phyloP scores from a whole-genome alignment of 2,797 vertebrate genomes.

The Zalophus californianus region DNA sequence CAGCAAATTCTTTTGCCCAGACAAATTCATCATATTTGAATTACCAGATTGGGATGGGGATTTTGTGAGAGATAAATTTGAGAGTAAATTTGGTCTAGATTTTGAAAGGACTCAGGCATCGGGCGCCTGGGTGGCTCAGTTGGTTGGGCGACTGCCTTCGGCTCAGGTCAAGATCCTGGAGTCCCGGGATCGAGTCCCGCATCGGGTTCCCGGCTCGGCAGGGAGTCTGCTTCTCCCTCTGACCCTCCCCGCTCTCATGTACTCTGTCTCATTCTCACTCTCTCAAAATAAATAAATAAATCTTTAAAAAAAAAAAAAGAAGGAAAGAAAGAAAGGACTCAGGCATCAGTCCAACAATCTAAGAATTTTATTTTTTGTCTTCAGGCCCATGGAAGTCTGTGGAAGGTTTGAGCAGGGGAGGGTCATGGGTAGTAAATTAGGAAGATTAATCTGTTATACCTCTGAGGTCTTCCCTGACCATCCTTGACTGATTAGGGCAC shows the following conservation, averaged over 20 bases:
- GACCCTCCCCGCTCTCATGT: no score
- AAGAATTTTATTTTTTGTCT: conserved; percentile 32
- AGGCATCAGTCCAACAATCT: not conserved
- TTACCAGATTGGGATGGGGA: not conserved
- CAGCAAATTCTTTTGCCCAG: conserved; percentile 33
- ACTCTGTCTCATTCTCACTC: no score
- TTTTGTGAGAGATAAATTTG: conserved; percentile 50
- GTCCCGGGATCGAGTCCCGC: no score
- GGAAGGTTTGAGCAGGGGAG: not conserved
- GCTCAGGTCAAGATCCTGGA: no score
- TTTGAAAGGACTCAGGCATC: not conserved
- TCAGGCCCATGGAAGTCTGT: not conserved
- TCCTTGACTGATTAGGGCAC: not conserved
- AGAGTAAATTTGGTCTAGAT: conserved; percentile 55
- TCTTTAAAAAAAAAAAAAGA: no score
- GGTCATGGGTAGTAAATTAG: not conserved
- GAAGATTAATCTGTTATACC: not conserved
- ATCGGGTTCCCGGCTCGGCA: no score
- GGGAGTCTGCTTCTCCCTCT: no score
- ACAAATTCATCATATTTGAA: conserved; percentile 40
- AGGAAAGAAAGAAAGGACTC: not conserved
- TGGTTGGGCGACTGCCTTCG: no score
- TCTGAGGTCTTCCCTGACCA: not conserved
- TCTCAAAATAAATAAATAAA: no score
- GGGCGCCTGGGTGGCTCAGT: no score